Percentiles rank a stretch among this genome's conserved stretches.
phyloP scores from a whole-genome alignment of 2,113 vertebrate species.

The Rutilus rutilus region DNA sequence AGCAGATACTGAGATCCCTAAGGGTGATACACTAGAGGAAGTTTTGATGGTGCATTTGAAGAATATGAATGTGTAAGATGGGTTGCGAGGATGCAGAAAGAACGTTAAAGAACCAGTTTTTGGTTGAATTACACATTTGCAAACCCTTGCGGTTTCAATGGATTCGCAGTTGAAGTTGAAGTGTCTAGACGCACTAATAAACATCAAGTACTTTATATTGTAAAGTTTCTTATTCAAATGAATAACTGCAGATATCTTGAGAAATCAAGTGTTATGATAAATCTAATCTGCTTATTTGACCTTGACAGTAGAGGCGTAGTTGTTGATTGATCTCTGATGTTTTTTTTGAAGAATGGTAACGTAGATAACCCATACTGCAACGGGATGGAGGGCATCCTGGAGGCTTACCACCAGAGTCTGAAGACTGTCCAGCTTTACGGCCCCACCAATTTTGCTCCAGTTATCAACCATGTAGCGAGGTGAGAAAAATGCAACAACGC shows the following conservation, averaged over 20 bases:
- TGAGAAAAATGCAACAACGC: constrained; percentile 59
- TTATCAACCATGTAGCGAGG: constrained; percentile 94
- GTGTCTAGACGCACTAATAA: background rate
- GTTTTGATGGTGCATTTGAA: background rate
- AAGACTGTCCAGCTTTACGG: constrained; percentile 95
- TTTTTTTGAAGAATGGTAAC: constrained; percentile 84
- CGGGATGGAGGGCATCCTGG: constrained; percentile 92
- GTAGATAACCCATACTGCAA: constrained; percentile 89
- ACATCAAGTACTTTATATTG: background rate
- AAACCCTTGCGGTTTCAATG: background rate
- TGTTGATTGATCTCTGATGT: constrained; percentile 45
- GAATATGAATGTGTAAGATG: background rate
- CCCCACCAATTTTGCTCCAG: constrained; percentile 93
- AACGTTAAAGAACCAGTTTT: background rate
- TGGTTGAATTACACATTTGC: background rate
- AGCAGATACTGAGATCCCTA: background rate
- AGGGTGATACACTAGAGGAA: background rate
- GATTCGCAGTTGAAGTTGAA: background rate
- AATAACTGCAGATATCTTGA: background rate
- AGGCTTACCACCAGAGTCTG: constrained; percentile 93
- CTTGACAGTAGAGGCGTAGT: background rate
- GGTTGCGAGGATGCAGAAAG: background rate
- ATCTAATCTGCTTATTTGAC: background rate
- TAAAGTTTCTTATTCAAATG: background rate
- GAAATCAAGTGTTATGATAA: background rate